phyloP scores from a whole-genome alignment of 2,113 vertebrate genomes.

The Ammospiza nelsoni region DNA sequence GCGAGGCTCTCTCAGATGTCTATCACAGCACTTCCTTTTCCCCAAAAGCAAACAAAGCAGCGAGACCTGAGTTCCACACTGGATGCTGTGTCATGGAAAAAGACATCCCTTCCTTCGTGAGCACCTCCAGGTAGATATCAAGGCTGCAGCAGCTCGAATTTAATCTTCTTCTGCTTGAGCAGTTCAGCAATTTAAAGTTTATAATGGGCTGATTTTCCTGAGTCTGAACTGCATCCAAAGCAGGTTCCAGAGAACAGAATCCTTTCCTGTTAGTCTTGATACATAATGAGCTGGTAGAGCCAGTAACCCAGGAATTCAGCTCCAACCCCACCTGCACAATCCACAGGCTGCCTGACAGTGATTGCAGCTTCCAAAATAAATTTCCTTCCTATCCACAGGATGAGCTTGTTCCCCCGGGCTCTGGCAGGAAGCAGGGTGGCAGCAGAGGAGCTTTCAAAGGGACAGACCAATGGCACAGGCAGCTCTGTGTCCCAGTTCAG shows the following conservation, averaged over 20 bases:
- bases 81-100: not conserved
- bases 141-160: not conserved
- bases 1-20: not conserved
- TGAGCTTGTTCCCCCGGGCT: not conserved
- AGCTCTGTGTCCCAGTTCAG: not conserved
- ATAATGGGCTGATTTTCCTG: not conserved
- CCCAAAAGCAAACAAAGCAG: not conserved
- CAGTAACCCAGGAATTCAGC: not conserved
- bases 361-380: not conserved
- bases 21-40: not conserved
- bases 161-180: constrained; percentile 3
- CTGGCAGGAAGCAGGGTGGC: not conserved
- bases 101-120: not conserved
- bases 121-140: not conserved
- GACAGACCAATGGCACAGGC: not conserved
- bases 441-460: not conserved
- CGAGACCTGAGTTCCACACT: not conserved
- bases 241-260: not conserved
- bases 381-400: not conserved
- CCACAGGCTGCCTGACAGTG: not conserved
- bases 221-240: constrained; percentile 26
- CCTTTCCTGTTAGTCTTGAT: not conserved
- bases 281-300: not conserved
- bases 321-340: not conserved
- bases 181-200: not conserved